Base-by-base conservation (phyloP, 2,113 vertebrate genomes). In the Zapornia atra region DNA sequence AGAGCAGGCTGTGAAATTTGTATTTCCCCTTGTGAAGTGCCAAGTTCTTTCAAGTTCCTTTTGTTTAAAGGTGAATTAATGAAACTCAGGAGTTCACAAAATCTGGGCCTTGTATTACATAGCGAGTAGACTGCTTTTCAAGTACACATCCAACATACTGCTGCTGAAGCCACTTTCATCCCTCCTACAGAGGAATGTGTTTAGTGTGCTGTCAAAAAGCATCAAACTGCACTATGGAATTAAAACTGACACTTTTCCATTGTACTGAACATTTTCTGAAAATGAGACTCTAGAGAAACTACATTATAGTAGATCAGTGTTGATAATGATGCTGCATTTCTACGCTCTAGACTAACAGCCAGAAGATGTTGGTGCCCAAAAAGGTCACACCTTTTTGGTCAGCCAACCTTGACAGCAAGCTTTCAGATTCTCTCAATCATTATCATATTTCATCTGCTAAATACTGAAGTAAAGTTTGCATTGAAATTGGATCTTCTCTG, bases 21-120 rank as follows among this genome's bases (percentile, higher is more conserved):
- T 88, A 56, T 81, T 95, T 92, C 69, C 71, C 84, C 76, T 82
- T 34, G 65, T 54, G 59, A 88, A 84, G 36, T 42, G 71, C 66
- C 77, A 92, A 92, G 48, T 38, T 83, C 48, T 72, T 94, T 79
- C 48, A 88, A 66, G 65, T 59, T 54, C 57, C 19, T 51, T 79
- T 88, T 85, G 70, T 73, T 93, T 93, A 91, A 87, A 96, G 75
- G 91, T 92, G 77, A 83, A 65, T 76, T 88, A 73, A 76, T 63
- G 61, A 80, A 88, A 63, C 34, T 90, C 59, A 34, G 31, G 36
- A 85, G 60, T 29, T 83, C 56, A 48, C 42, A 88, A 56, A 81
- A 86, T 75, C 40, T 57, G 42, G 26, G 69, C 28, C 40, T 88
- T 53, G 34, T 22, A n/a, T 22, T 84, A 17, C 40, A 48, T 1